Conservation (phyloP, 2,113 vertebrate genomes). For the Odocoileus hemionus region DNA sequence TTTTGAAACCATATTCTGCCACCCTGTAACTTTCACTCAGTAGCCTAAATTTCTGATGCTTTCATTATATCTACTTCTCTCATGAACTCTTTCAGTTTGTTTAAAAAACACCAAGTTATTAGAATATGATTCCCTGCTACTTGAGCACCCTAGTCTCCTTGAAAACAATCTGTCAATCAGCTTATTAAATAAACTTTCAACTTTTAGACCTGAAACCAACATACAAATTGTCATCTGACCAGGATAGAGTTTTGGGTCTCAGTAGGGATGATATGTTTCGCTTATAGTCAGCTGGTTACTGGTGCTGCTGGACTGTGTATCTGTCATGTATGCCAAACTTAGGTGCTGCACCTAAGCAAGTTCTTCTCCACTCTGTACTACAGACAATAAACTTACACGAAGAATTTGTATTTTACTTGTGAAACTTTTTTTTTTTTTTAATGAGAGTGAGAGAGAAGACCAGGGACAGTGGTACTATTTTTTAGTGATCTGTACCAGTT, state of each 20-base stretch:
- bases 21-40: background rate
- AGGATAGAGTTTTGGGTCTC: background rate
- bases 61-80: background rate
- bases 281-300: background rate
- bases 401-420: background rate
- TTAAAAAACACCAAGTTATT: background rate
- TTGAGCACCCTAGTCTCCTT: background rate
- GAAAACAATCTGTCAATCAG: background rate
- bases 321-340: background rate
- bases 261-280: background rate
- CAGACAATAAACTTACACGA: background rate
- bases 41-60: background rate
- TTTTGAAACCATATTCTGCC: background rate
- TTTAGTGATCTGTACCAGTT: background rate
- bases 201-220: background rate
- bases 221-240: background rate
- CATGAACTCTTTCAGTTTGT: background rate
- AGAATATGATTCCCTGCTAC: background rate
- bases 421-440: background rate
- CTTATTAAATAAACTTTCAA: background rate
- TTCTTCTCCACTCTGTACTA: background rate
- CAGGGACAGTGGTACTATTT: background rate
- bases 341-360: background rate
- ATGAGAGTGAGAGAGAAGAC: background rate
- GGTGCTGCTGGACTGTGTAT: background rate